phyloP scores from a whole-genome alignment of 2,888 invertebrate species.

The Rotaria magnacalcarata region DNA sequence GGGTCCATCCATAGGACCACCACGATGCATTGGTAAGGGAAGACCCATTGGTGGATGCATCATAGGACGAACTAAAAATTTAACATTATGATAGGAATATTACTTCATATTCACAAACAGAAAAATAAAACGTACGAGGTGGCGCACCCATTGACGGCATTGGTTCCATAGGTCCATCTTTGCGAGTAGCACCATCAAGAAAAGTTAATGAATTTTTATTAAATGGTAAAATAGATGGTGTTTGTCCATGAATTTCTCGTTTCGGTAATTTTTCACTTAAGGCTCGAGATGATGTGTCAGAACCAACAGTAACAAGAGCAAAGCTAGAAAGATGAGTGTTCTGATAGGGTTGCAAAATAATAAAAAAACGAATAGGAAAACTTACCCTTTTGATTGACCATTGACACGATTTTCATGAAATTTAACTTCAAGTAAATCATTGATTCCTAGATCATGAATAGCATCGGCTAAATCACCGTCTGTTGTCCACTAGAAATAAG shows the following conservation, averaged over 20 bases:
- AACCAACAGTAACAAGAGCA: slow-evolving; percentile 87
- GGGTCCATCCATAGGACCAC: neutral
- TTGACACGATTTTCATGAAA: slow-evolving; percentile 98
- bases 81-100: no score
- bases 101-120: neutral
- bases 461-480: slow-evolving; percentile 89
- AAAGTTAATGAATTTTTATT: slow-evolving; percentile 78
- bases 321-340: slow-evolving; percentile 63
- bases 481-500: slow-evolving; percentile 78
- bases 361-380: slow-evolving; percentile 30
- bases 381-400: slow-evolving; percentile 86
- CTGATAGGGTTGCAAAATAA: neutral
- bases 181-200: slow-evolving; percentile 60
- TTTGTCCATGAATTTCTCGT: slow-evolving; percentile 89
- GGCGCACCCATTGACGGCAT: slow-evolving; percentile 36
- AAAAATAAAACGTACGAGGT: slow-evolving; percentile 15
- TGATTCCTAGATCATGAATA: slow-evolving; percentile 75
- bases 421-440: slow-evolving; percentile 91
- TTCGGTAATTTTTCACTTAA: slow-evolving; percentile 89
- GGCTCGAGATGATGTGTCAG: slow-evolving; percentile 79
- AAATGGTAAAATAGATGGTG: slow-evolving; percentile 86
- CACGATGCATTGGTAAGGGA: neutral
- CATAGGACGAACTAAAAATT: slow-evolving; percentile 21
- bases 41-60: slow-evolving; percentile 11
- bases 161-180: slow-evolving; percentile 51